Conservation (phyloP, 2,797 vertebrate species). For the Falco concolor region DNA sequence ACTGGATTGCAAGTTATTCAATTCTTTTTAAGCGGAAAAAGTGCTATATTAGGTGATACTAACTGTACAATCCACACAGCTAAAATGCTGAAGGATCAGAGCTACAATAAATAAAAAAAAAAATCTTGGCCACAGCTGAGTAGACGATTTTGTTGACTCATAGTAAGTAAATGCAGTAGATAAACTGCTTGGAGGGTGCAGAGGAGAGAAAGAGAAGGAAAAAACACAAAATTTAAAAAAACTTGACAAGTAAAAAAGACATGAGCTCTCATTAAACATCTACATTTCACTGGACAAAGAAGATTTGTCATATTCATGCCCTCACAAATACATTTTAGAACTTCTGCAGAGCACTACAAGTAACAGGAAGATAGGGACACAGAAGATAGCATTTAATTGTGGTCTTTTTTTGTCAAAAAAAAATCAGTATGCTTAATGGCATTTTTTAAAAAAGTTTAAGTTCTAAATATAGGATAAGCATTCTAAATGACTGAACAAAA, state of each 20-base stretch:
- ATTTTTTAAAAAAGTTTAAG: not conserved
- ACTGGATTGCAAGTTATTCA: not conserved
- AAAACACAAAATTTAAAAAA: not conserved
- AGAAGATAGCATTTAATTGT: not conserved
- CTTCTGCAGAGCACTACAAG: not conserved
- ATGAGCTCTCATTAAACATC: not conserved
- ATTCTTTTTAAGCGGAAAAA: not conserved
- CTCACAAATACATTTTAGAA: not conserved
- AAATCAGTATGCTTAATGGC: not conserved
- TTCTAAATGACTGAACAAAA: not conserved
- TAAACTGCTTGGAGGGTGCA: not conserved
- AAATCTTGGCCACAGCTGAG: not conserved
- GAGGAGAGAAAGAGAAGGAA: not conserved
- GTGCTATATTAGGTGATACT: not conserved
- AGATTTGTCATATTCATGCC: not conserved
- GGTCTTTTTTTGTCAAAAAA: not conserved
- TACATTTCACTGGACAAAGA: not conserved
- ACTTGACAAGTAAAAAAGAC: not conserved
- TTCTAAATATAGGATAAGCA: constrained; percentile 7
- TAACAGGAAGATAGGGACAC: not conserved
- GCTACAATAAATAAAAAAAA: not conserved
- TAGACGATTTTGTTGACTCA: not conserved
- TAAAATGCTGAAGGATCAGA: not conserved
- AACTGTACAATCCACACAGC: not conserved
- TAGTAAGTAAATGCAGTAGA: not conserved